phyloP scores from a whole-genome alignment of 1,140 invertebrate genomes.

The Hormaphis cornu region DNA sequence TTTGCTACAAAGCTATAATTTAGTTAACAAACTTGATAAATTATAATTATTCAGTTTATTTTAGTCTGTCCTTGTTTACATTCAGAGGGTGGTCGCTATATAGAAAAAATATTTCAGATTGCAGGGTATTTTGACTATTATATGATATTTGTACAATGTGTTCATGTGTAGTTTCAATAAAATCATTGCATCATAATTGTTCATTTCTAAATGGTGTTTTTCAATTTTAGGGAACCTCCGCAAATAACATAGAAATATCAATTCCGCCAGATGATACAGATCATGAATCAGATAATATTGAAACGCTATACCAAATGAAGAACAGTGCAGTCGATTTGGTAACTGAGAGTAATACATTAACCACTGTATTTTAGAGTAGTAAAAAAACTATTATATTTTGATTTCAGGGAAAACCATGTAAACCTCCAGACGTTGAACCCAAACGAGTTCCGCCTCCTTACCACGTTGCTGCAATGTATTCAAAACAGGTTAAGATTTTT shows the following conservation, averaged over 20 bases:
- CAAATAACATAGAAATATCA: not conserved
- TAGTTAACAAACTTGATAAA: too few species aligned
- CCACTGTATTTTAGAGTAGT: not conserved
- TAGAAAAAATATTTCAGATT: too few species aligned
- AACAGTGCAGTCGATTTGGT: not conserved
- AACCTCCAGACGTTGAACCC: not conserved
- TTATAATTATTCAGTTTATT: too few species aligned
- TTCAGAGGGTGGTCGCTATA: too few species aligned
- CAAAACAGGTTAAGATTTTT: constrained; percentile 30
- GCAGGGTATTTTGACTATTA: too few species aligned
- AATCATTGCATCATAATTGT: too few species aligned
- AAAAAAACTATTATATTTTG: not conserved
- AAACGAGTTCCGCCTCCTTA: constrained; percentile 24
- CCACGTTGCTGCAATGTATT: constrained; percentile 27
- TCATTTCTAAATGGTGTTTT: too few species aligned
- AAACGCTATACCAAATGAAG: not conserved
- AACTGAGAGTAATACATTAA: not conserved
- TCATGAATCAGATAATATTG: constrained; percentile 7
- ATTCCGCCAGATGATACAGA: not conserved
- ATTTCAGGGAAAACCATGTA: not conserved
- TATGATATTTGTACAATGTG: too few species aligned
- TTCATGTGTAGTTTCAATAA: too few species aligned
- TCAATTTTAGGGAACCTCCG: too few species aligned
- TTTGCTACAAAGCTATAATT: too few species aligned
- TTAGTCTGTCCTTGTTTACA: too few species aligned